Percentiles rank a stretch among this genome's conserved stretches.
Conservation (phyloP, 2,113 vertebrate genomes). For the Oenanthe melanoleuca region DNA sequence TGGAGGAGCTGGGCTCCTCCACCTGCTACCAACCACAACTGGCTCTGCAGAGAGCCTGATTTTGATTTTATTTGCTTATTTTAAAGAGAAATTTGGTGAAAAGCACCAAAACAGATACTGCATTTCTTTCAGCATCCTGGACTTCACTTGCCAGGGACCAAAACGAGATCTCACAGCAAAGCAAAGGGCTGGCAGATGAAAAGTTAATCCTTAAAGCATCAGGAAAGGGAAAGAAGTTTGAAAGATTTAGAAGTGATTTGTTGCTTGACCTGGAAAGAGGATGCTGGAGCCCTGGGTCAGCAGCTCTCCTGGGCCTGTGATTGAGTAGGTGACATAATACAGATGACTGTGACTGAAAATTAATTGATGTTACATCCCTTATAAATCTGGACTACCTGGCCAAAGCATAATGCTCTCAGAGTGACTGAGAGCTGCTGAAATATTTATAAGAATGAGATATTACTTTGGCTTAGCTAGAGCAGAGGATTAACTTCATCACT, state of each 20-base stretch:
- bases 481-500: not conserved
- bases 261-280: constrained; percentile 8
- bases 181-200: not conserved
- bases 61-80: not conserved
- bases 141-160: not conserved
- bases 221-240: not conserved
- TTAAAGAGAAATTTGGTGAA: not conserved
- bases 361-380: constrained; percentile 35
- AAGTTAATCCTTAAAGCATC: not conserved
- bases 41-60: not conserved
- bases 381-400: constrained; percentile 30
- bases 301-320: not conserved
- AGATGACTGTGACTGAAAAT: constrained; percentile 28
- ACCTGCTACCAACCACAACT: not conserved
- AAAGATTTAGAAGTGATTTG: constrained; percentile 28
- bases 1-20: not conserved
- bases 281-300: not conserved
- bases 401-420: not conserved
- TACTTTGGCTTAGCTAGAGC: not conserved
- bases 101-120: not conserved
- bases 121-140: not conserved
- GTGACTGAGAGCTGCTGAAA: constrained; percentile 36
- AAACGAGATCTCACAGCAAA: not conserved
- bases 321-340: constrained; percentile 26
- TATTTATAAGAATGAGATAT: constrained; percentile 47